phyloP scores from a whole-genome alignment of 2,113 vertebrate genomes.

The zebrafish (Danio rerio) region DNA sequence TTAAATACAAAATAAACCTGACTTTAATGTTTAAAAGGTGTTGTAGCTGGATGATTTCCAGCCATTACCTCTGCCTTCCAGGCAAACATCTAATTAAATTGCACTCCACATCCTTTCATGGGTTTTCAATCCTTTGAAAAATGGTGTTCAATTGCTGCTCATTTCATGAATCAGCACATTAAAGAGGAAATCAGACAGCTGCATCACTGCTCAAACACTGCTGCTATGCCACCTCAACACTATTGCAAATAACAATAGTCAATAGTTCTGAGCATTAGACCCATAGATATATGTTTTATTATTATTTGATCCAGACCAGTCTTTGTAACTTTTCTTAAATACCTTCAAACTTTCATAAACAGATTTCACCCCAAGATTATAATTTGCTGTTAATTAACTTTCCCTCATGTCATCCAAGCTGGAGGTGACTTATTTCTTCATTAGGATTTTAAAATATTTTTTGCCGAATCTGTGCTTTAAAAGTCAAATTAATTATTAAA shows the following conservation, averaged over 20 bases:
- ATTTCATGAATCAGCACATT: not conserved
- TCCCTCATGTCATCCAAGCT: too few species aligned
- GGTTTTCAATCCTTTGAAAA: conserved; percentile 21
- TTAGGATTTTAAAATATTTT: too few species aligned
- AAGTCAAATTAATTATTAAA: too few species aligned
- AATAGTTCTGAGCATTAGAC: not conserved
- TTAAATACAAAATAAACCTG: not conserved
- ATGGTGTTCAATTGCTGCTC: conserved; percentile 1
- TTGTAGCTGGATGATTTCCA: conserved; percentile 21
- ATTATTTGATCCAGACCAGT: not conserved
- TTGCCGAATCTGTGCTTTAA: too few species aligned
- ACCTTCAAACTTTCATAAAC: too few species aligned
- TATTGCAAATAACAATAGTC: not conserved
- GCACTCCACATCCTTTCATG: not conserved
- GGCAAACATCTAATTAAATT: conserved; percentile 33
- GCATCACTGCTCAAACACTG: not conserved
- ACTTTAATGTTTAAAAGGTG: conserved; percentile 22
- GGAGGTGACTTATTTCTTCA: too few species aligned
- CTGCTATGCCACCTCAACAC: not conserved
- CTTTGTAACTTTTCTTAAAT: not conserved
- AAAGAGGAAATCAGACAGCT: not conserved
- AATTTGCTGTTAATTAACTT: too few species aligned
- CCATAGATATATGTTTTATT: not conserved
- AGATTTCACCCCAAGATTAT: too few species aligned
- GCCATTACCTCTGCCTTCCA: conserved; percentile 7